Conservation (phyloP, 2,797 vertebrate genomes). For the Anisognathus igniventris region DNA sequence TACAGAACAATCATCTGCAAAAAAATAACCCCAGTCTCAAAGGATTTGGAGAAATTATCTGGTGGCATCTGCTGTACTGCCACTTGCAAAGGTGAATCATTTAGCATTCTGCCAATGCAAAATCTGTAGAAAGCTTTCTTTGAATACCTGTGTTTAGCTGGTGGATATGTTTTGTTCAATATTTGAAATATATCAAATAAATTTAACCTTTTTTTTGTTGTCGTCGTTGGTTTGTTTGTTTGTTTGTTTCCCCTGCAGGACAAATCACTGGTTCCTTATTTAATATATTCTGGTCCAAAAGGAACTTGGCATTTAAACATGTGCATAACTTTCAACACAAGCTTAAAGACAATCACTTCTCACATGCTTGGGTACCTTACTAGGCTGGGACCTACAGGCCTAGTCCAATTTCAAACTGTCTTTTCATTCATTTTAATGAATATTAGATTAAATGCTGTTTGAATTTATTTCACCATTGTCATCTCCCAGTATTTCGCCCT, state of each 20-base stretch:
- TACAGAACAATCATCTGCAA: not conserved
- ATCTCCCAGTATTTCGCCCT: not conserved
- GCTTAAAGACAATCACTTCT: not conserved
- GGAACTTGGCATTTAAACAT: not conserved
- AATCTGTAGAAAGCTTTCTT: not conserved
- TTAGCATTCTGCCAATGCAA: not conserved
- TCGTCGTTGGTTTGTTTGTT: not conserved
- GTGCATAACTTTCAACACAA: not conserved
- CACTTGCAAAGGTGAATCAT: not conserved
- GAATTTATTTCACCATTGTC: slow-evolving; percentile 12
- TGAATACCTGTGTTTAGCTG: not conserved
- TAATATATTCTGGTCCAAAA: not conserved
- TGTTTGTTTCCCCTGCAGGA: not conserved
- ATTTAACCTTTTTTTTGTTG: not conserved
- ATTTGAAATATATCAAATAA: not conserved
- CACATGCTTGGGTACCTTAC: not conserved
- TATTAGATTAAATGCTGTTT: not conserved
- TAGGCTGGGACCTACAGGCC: not conserved
- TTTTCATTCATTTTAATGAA: slow-evolving; percentile 31
- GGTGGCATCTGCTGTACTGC: not conserved
- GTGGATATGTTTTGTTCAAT: not conserved
- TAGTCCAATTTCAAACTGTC: not conserved
- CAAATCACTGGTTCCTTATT: not conserved
- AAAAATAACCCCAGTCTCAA: not conserved
- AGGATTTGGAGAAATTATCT: not conserved